A percentile compares a stretch with the other conserved stretches of the same genome.
These are phyloP conservation scores for Crocallis elinguaria DNA, from an alignment of 2,888 invertebrate genomes.

Conservation along the genomic window DNA sequence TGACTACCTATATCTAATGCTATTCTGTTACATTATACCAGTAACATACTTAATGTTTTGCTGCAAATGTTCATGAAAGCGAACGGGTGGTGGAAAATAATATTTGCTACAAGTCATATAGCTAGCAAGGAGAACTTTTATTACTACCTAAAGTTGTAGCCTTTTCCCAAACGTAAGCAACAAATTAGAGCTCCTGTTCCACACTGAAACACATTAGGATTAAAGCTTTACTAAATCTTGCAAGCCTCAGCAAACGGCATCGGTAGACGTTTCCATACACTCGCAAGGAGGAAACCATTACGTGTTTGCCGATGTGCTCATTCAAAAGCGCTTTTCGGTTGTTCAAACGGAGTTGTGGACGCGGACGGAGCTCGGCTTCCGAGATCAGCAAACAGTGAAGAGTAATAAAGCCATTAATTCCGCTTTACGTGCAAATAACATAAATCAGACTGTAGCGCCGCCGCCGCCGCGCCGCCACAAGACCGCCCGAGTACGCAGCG, in stretches of 20 bases:
- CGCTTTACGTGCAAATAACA: constrained; percentile 83
- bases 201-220: constrained; percentile 30
- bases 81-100: background rate
- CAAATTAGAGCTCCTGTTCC: constrained; percentile 15
- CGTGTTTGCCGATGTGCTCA: constrained; percentile 62
- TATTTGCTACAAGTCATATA: background rate
- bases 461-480: constrained; percentile 60
- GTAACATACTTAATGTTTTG: no score
- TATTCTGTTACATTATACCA: no score
- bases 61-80: background rate
- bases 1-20: no score
- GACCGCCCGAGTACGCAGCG: constrained; percentile 67
- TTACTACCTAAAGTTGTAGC: no score
- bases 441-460: constrained; percentile 80
- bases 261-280: constrained; percentile 34
- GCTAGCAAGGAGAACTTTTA: background rate
- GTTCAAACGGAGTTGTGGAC: constrained; percentile 62
- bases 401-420: constrained; percentile 84
- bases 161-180: background rate
- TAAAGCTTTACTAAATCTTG: constrained; percentile 29
- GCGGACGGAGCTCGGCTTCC: constrained; percentile 59
- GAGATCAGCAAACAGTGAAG: constrained; percentile 79
- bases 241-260: constrained; percentile 26
- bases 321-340: constrained; percentile 63
- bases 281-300: constrained; percentile 51